phyloP scores from a whole-genome alignment of 2,888 invertebrate species.

The Euplagia quadripunctaria region DNA sequence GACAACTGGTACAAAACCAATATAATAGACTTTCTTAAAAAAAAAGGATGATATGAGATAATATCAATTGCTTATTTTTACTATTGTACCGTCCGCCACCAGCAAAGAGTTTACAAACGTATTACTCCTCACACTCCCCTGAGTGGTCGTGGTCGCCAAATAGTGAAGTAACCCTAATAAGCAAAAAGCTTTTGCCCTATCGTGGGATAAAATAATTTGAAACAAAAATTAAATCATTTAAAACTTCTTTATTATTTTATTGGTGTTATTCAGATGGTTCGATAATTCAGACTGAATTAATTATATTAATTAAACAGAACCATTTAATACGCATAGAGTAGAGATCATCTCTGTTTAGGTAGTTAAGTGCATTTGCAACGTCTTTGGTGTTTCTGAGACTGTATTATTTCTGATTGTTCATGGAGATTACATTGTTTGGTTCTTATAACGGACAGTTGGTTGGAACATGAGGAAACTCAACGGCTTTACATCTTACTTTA shows the following conservation, averaged over 20 bases:
- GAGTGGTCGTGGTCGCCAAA: too few species aligned
- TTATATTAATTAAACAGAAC: neutral
- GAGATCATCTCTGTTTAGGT: constrained; percentile 42
- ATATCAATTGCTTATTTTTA: neutral
- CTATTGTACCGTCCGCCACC: neutral
- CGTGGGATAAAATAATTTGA: neutral
- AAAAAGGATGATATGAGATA: neutral
- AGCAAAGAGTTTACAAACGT: neutral
- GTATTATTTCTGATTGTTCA: constrained; percentile 55
- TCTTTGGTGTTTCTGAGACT: constrained; percentile 39
- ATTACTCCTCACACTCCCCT: neutral
- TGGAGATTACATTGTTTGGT: constrained; percentile 58
- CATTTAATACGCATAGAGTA: constrained; percentile 33
- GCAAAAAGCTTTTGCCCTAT: neutral
- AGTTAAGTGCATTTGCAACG: constrained; percentile 55
- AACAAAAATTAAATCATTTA: neutral
- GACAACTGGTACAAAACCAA: too few species aligned
- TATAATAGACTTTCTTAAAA: neutral
- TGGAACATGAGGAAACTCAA: constrained; percentile 30
- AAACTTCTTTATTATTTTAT: constrained; percentile 2
- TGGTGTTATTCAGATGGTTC: constrained; percentile 26
- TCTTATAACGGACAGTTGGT: constrained; percentile 39
- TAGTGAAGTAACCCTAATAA: too few species aligned
- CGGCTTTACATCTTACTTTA: constrained; percentile 21
- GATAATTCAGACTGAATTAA: constrained; percentile 23